Conservation (phyloP, 2,113 vertebrate species). For the Conger conger region DNA sequence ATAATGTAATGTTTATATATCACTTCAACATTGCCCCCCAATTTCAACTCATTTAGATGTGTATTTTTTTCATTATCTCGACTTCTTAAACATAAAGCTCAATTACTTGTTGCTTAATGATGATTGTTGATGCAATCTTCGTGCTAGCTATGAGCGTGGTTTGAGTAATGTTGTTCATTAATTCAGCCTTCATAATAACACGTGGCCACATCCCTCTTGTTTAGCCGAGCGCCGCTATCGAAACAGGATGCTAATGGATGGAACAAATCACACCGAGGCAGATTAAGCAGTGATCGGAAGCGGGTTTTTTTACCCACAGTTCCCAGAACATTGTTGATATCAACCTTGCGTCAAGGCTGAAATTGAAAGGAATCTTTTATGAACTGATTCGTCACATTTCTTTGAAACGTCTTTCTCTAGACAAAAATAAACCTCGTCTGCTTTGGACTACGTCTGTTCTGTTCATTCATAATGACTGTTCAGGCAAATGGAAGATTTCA, state of each 20-base stretch:
- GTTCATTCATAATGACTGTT: neutral
- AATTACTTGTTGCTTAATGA: neutral
- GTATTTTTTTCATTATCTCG: no score
- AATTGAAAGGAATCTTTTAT: conserved; percentile 14
- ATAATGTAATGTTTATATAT: no score
- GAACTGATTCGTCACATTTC: neutral
- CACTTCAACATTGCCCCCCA: neutral
- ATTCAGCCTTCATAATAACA: neutral
- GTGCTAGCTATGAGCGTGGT: neutral
- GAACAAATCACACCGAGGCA: conserved; percentile 5
- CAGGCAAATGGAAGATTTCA: neutral
- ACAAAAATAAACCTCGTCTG: conserved; percentile 1
- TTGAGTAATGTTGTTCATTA: conserved; percentile 8
- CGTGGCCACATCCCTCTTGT: neutral
- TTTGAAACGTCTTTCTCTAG: neutral
- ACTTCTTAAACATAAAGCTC: no score
- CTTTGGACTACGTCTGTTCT: conserved; percentile 1
- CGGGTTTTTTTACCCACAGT: conserved; percentile 12
- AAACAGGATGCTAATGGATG: conserved; percentile 9
- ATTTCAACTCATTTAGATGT: no score
- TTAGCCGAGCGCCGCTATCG: neutral
- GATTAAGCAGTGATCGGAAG: conserved; percentile 7
- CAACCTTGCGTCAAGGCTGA: conserved; percentile 18
- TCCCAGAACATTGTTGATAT: neutral
- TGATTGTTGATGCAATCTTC: neutral